phyloP scores from a whole-genome alignment of 2,797 vertebrate genomes.

The Manis javanica region DNA sequence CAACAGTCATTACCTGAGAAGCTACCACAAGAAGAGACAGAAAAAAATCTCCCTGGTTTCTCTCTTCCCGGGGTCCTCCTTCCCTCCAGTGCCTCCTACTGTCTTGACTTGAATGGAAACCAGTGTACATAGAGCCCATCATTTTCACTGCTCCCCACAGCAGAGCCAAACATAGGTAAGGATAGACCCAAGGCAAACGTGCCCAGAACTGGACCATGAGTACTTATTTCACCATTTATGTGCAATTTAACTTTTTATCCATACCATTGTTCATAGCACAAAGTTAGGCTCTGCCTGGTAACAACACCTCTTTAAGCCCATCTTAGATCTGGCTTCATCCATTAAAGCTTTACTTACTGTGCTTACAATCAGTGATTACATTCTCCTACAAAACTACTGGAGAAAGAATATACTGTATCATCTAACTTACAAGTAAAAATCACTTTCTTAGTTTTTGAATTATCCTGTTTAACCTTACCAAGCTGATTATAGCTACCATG shows the following conservation, averaged over 20 bases:
- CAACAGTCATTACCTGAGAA: not conserved
- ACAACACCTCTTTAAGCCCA: not conserved
- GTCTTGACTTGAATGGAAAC: not conserved
- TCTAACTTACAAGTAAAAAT: not conserved
- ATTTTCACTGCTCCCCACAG: not conserved
- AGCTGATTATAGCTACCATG: not conserved
- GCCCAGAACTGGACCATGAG: not conserved
- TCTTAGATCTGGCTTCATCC: not conserved
- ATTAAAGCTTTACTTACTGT: not conserved
- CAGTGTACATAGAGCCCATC: not conserved
- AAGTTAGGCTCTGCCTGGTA: not conserved
- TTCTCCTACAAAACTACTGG: not conserved
- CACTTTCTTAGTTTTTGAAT: not conserved
- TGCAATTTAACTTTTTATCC: not conserved
- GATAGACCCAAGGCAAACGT: not conserved
- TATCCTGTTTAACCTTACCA: not conserved
- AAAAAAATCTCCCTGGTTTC: not conserved
- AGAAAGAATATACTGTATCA: not conserved
- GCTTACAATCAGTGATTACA: not conserved
- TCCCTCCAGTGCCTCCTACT: not conserved
- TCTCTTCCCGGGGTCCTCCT: not conserved
- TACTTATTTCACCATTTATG: not conserved
- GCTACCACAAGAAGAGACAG: not conserved
- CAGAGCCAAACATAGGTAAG: not conserved
- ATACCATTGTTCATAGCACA: not conserved